A percentile compares a stretch with the other conserved stretches of the same genome.
These are phyloP conservation scores for Triplophysa rosa DNA, from an alignment of 2,113 vertebrate species.

Conservation along the genomic window DNA sequence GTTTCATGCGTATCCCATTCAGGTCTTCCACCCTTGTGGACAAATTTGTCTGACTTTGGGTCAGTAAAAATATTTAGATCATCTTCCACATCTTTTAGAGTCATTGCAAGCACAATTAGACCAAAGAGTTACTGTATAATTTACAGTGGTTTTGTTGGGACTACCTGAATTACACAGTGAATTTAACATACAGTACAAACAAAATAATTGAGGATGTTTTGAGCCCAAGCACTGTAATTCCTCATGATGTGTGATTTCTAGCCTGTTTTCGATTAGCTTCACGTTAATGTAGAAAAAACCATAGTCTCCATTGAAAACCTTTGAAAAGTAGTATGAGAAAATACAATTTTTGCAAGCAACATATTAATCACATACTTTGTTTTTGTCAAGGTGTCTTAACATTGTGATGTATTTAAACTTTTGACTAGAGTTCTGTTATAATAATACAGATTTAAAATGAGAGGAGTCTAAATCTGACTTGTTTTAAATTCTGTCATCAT, in stretches of 20 bases:
- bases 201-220: not conserved
- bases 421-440: too few species aligned
- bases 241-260: not conserved
- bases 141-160: not conserved
- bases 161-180: not conserved
- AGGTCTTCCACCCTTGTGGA: not conserved
- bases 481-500: too few species aligned
- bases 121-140: not conserved
- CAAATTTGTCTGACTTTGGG: not conserved
- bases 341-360: too few species aligned
- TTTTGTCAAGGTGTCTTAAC: too few species aligned
- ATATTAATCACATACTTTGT: too few species aligned
- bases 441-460: not conserved
- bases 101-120: not conserved
- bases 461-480: not conserved
- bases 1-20: too few species aligned
- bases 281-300: too few species aligned
- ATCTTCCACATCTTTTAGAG: not conserved
- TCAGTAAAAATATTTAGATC: not conserved
- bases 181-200: not conserved
- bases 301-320: too few species aligned
- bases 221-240: constrained; percentile 5
- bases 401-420: too few species aligned
- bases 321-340: too few species aligned
- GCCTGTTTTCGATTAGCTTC: not conserved